phyloP scores from a whole-genome alignment of 2,797 vertebrate genomes.

The Takifugu rubripes region DNA sequence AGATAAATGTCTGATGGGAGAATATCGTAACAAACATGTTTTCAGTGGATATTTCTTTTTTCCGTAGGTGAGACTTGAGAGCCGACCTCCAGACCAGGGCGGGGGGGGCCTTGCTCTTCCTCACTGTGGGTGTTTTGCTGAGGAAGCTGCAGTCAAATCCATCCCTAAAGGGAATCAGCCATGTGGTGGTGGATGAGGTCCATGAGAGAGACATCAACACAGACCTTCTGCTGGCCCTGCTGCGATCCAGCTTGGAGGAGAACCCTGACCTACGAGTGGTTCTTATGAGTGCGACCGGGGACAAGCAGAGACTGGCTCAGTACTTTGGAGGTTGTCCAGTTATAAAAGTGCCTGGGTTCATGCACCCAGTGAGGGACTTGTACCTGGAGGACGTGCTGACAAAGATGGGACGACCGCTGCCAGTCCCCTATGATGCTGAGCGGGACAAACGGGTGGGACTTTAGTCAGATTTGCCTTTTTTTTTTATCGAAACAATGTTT shows the following conservation, averaged over 20 bases:
- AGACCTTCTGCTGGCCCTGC: constrained; percentile 91
- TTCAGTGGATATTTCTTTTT: too few relatives aligned
- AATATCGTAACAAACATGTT: too few relatives aligned
- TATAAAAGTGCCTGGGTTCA: constrained; percentile 90
- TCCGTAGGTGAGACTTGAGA: constrained; percentile 89
- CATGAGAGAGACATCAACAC: constrained; percentile 96
- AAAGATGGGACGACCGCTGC: constrained; percentile 73
- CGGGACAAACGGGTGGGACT: constrained; percentile 34
- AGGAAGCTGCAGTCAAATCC: constrained; percentile 91
- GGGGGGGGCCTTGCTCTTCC: constrained; percentile 91
- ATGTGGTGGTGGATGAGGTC: constrained; percentile 94
- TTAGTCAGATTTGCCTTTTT: fast-evolving
- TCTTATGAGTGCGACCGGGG: constrained; percentile 94
- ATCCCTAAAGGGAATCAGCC: constrained; percentile 86
- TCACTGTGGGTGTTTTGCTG: constrained; percentile 92
- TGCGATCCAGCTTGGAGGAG: constrained; percentile 78
- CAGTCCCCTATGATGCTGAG: fast-evolving
- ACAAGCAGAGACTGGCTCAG: constrained; percentile 83
- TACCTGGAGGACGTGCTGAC: constrained; percentile 90
- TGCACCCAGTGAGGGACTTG: constrained; percentile 88
- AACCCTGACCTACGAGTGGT: constrained; percentile 86
- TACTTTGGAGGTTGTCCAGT: constrained; percentile 90
- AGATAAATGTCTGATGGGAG: too few relatives aligned
- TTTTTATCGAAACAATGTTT: not conserved
- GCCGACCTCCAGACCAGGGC: constrained; percentile 82